These are phyloP conservation scores for Ophioderma brevispina DNA, from an alignment of 35 echinoderm and acorn worm genomes.

Conservation along the genomic window DNA sequence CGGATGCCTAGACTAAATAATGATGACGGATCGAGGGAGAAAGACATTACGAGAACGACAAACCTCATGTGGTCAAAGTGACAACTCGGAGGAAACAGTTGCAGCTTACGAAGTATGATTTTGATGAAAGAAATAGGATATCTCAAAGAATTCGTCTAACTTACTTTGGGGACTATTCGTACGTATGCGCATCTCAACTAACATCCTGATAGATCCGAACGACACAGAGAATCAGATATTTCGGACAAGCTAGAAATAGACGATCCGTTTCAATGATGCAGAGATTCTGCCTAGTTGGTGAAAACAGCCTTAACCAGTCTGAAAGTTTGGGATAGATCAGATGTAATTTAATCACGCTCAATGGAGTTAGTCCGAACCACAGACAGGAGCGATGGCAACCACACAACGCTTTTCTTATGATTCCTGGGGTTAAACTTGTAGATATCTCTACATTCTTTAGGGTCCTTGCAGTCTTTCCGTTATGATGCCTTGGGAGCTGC, in stretches of 20 bases:
- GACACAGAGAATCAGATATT: constrained; percentile 34
- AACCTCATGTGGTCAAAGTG: background rate
- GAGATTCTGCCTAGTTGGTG: background rate
- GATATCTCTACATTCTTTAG: no score
- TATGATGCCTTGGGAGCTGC: no score
- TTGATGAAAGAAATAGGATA: background rate
- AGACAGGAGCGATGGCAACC: no score
- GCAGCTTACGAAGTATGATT: background rate
- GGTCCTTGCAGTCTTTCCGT: no score
- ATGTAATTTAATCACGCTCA: constrained; percentile 21
- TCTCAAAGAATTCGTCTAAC: background rate
- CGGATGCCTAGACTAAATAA: no score
- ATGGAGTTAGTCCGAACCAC: no score
- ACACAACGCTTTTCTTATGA: no score
- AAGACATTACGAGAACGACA: background rate
- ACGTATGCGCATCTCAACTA: constrained; percentile 46
- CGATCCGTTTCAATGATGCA: background rate
- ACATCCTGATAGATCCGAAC: constrained; percentile 29
- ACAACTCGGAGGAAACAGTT: background rate
- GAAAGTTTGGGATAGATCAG: constrained; percentile 27
- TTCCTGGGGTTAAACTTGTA: no score
- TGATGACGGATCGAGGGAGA: background rate
- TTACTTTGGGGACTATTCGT: constrained; percentile 27
- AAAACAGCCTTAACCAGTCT: constrained; percentile 58
- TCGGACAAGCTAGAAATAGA: constrained; percentile 36